A percentile compares a stretch with the other conserved stretches of the same genome.
phyloP scores from a whole-genome alignment of 2,888 invertebrate genomes.

The Bruchidius siliquastri region DNA sequence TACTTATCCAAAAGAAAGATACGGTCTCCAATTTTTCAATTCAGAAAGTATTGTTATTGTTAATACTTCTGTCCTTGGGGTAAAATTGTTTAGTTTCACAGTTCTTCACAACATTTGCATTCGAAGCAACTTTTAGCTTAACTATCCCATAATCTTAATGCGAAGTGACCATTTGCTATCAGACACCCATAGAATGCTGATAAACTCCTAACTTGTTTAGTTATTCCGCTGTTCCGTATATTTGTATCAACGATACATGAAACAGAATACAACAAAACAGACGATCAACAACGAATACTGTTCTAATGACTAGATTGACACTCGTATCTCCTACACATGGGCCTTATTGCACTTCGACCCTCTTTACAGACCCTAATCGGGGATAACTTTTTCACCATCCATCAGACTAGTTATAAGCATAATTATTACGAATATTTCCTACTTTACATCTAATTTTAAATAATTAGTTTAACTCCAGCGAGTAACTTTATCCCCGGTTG shows the following conservation, averaged over 20 bases:
- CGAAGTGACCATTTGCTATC: too few relatives aligned
- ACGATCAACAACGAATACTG: not conserved
- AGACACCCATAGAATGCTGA: too few relatives aligned
- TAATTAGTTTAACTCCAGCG: not conserved
- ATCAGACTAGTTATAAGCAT: not conserved
- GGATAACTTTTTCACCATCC: not conserved
- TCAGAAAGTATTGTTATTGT: too few relatives aligned
- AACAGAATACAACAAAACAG: not conserved
- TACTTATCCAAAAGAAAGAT: too few relatives aligned
- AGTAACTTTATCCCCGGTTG: not conserved
- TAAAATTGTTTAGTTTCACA: too few relatives aligned
- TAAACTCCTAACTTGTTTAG: too few relatives aligned
- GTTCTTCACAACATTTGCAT: too few relatives aligned
- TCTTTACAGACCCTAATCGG: not conserved
- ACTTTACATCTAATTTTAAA: not conserved
- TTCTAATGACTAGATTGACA: constrained; percentile 46
- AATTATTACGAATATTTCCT: not conserved
- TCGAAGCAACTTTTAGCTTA: too few relatives aligned
- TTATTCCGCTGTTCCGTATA: too few relatives aligned
- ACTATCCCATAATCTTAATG: too few relatives aligned
- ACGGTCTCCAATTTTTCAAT: too few relatives aligned
- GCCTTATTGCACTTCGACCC: constrained; percentile 38
- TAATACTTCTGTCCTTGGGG: too few relatives aligned
- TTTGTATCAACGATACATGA: not conserved
- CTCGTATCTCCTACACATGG: constrained; percentile 44